Conservation (phyloP, 2,888 invertebrate genomes). For the Eupelmus urozonus region DNA sequence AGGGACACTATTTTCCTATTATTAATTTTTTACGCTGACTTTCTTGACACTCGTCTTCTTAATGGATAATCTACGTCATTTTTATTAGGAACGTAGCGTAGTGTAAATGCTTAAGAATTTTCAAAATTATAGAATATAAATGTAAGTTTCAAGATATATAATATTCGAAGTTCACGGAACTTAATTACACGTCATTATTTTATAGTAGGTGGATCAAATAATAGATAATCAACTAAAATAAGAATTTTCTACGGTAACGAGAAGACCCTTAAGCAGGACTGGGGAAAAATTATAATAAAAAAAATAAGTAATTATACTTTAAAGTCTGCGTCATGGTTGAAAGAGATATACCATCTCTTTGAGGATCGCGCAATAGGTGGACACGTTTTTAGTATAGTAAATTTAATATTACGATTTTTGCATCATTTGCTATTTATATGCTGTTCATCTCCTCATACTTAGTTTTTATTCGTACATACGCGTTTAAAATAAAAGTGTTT, state of each 20-base stretch:
- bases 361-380: constrained; percentile 40
- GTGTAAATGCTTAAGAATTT: too few relatives aligned
- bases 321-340: too few relatives aligned
- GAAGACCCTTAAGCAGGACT: constrained; percentile 4
- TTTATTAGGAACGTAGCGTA: background rate
- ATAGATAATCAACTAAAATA: background rate
- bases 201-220: too few relatives aligned
- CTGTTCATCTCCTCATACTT: constrained; percentile 24
- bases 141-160: too few relatives aligned
- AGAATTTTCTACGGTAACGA: too few relatives aligned
- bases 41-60: background rate
- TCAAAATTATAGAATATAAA: too few relatives aligned
- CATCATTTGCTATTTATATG: constrained; percentile 31
- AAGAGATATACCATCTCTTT: too few relatives aligned
- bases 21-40: background rate
- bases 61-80: background rate
- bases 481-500: too few relatives aligned
- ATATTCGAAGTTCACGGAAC: too few relatives aligned
- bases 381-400: constrained; percentile 43
- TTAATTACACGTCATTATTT: too few relatives aligned
- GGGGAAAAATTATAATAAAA: background rate
- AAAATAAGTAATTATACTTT: constrained; percentile 7
- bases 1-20: constrained; percentile 23
- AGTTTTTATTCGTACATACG: constrained; percentile 1
- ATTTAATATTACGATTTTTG: constrained; percentile 22